Base-by-base conservation (phyloP, 2,888 invertebrate species). In the Furcula furcula region DNA sequence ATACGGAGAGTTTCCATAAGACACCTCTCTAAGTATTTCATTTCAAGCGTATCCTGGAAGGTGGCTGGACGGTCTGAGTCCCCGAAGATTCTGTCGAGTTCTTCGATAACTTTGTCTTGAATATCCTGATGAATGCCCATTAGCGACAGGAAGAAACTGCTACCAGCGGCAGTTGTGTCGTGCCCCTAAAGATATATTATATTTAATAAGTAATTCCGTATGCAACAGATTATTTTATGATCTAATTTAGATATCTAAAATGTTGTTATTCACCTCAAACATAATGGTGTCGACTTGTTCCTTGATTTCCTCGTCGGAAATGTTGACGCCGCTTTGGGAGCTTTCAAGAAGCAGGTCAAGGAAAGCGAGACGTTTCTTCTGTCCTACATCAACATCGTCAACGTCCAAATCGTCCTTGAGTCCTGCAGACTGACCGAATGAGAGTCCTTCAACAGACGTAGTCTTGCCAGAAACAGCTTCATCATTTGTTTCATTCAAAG, bases 271-370 rank as follows among this genome's bases (percentile, higher is more conserved):
- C 74, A 93, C 95, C 91, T 97, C 94, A 71, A 95, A 95, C 95
- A 95, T 95, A 55, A 95, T 95, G 0, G 95, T 95, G 67, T 95
- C 93, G 0, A 95, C 95, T 90, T 95, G 94, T 68, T 95, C 95
- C 57, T 93, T 93, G 52, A 95, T 94, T 80, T 95, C 95, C 45
- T 93, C 91, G 42, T 95, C 95, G 14, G 92, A 91, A 34, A 95
- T 91, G 23, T 90, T 91, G 34, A 90, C 93, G 5, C 94, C 93
- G 39, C 93, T 94, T 46, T 93, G 92, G 37, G 94, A 91, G 55
- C 94, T 92, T 71, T 95, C 95, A 31, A 97, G 88, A 57, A 97
- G 89, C 47, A 96, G 88, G 79, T 98, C 97, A 54, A 97, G 91
- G 83, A 97, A 97, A 29, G 97, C 97, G 31, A 95, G 87, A 56